These are phyloP conservation scores for Pseudoips prasinana DNA, from an alignment of 2,888 invertebrate genomes.

Conservation along the genomic window DNA sequence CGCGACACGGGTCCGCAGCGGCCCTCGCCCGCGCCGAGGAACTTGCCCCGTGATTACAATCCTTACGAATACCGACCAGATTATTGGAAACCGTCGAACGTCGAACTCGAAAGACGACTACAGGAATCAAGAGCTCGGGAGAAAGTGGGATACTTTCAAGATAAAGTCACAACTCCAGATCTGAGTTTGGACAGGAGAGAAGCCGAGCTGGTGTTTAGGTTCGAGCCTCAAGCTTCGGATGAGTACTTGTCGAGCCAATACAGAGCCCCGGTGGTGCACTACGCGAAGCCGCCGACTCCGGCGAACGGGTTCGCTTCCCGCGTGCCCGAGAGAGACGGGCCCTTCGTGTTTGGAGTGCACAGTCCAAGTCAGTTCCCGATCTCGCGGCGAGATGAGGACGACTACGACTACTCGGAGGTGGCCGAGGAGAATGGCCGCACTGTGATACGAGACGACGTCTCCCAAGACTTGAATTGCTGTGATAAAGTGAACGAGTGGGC, in stretches of 20 bases:
- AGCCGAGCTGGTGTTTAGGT: conserved; percentile 74
- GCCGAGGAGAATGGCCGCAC: conserved; percentile 65
- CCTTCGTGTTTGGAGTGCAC: conserved; percentile 84
- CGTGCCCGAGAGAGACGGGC: conserved; percentile 77
- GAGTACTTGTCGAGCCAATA: conserved; percentile 72
- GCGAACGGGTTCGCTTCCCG: conserved; percentile 68
- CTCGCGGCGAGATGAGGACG: conserved; percentile 63
- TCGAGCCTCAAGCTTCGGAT: conserved; percentile 71
- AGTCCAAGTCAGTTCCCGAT: conserved; percentile 76
- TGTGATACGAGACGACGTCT: conserved; percentile 68
- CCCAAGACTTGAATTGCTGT: conserved; percentile 74
- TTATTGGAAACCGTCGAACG: conserved; percentile 76
- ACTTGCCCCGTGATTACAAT: conserved; percentile 47
- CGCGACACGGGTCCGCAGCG: conserved; percentile 66
- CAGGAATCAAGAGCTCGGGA: conserved; percentile 70
- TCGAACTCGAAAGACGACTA: conserved; percentile 70
- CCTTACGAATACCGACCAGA: conserved; percentile 62
- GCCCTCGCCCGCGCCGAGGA: conserved; percentile 61
- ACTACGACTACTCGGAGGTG: conserved; percentile 77
- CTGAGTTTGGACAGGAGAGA: conserved; percentile 71
- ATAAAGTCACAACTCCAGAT: conserved; percentile 69
- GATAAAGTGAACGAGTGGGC: conserved; percentile 80
- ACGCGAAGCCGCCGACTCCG: conserved; percentile 70
- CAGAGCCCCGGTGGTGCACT: conserved; percentile 67
- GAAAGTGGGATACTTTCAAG: conserved; percentile 76